Percentiles rank a stretch among this genome's conserved stretches.
phyloP scores from a whole-genome alignment of 2,888 invertebrate genomes.

The Synergus gifuensis region DNA sequence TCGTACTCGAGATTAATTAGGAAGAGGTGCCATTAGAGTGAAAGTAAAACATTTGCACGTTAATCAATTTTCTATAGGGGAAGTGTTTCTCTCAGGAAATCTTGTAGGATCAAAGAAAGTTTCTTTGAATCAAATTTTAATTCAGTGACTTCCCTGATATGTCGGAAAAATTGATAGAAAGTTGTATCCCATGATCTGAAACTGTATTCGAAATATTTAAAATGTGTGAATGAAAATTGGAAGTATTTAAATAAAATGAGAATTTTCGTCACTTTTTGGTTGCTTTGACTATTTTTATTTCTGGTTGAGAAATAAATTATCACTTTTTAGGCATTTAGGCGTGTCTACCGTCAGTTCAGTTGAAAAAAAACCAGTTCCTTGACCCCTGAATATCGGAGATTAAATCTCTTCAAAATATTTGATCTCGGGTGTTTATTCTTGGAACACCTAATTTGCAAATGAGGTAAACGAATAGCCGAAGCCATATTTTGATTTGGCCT shows the following conservation, averaged over 20 bases:
- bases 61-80: conserved; percentile 35
- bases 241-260: too few species aligned
- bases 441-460: conserved; percentile 30
- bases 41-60: conserved; percentile 33
- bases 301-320: not conserved
- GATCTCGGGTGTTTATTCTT: not conserved
- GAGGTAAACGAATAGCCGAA: conserved; percentile 24
- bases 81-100: conserved; percentile 8
- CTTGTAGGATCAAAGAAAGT: conserved; percentile 16
- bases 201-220: too few species aligned
- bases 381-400: not conserved
- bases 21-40: conserved; percentile 38
- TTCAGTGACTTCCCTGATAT: not conserved
- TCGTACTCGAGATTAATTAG: conserved; percentile 27
- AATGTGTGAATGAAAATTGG: too few species aligned
- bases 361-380: not conserved
- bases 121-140: not conserved
- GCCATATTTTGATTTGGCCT: conserved; percentile 36
- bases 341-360: not conserved
- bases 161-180: not conserved
- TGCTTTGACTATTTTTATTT: not conserved
- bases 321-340: not conserved
- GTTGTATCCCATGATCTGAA: not conserved
- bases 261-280: not conserved
- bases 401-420: not conserved